Evolutionary conservation across 2,888 invertebrate genomes (phyloP), one percentile per base, ranked within the genome.

Genomic region (Timandra comae): DNA sequence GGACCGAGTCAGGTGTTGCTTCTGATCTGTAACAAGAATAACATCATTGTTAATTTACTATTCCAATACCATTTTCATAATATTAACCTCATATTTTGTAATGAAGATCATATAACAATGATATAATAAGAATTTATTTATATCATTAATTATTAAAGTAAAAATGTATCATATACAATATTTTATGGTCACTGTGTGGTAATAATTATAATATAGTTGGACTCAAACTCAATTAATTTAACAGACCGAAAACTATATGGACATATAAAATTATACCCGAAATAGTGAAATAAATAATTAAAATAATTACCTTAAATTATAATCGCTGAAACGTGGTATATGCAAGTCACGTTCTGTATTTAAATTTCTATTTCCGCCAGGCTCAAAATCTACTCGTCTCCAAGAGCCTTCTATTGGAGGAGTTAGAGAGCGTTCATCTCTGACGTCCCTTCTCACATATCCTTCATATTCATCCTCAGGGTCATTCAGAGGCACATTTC

Each of bases 401-500:
- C 66, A 78, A 29, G 54, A 59, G 7, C 63, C 49, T 43, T 71
- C 71, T 12, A 64, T 45, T 3, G 75, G 63, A n/a, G 80, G 71
- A 12, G 76, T 66, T 36, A 69, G 59, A 1, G 71, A 59, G 19
- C 56, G 50, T 19, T 72, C 65, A 19, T 69, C 70, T 12, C 71
- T 59, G 22, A 49, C 31, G 34, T 69, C 63, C 48, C 81, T 57
- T 64, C 86, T 55, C 53, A 55, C 57, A 39, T 84, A 79, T 3
- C 74, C 71, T 35, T 80, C 82, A 29, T 85, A 87, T 31, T 91
- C 91, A 28, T 89, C 90, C 50, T 90, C 90, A 1, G 89, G 89
- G 43, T 91, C 91, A 54, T 91, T 90, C 16, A 88, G 89, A 24
- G 92, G 91, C 43, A 92, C 90, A 53, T 92, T 91, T 49, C 91